These are phyloP conservation scores for Carabus problematicus DNA, from an alignment of 2,888 invertebrate species.

Conservation along the genomic window DNA sequence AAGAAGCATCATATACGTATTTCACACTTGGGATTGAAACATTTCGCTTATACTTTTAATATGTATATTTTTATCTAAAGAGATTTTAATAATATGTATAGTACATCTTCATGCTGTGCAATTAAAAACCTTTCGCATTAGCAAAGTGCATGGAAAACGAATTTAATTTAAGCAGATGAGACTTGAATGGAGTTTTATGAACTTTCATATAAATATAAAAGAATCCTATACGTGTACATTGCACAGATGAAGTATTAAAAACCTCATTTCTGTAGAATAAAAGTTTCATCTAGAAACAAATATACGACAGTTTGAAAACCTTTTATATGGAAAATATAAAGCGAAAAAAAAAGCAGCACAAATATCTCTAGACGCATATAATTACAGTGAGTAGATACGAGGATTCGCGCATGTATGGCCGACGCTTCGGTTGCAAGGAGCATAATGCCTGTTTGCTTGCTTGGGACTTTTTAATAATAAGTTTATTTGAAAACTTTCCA, in stretches of 20 bases:
- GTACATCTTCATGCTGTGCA: no score
- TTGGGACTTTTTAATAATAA: conserved; percentile 36
- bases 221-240: not conserved
- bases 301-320: conserved; percentile 29
- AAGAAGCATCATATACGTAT: no score
- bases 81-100: no score
- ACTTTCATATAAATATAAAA: conserved; percentile 13
- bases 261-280: not conserved
- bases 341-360: conserved; percentile 1
- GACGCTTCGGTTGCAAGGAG: conserved; percentile 9
- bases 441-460: conserved; percentile 13
- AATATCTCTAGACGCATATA: conserved; percentile 22
- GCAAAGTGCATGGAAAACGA: no score
- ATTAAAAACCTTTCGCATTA: no score
- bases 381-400: conserved; percentile 18
- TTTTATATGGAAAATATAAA: conserved; percentile 16
- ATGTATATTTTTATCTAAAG: no score
- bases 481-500: conserved; percentile 36
- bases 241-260: conserved; percentile 21
- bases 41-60: no score
- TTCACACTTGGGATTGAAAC: no score
- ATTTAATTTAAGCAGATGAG: not conserved
- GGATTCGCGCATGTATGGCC: conserved; percentile 7
- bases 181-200: conserved; percentile 3
- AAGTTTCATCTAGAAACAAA: conserved; percentile 28